Conservation (phyloP, 2,888 invertebrate genomes). For the Brachyptera putata region DNA sequence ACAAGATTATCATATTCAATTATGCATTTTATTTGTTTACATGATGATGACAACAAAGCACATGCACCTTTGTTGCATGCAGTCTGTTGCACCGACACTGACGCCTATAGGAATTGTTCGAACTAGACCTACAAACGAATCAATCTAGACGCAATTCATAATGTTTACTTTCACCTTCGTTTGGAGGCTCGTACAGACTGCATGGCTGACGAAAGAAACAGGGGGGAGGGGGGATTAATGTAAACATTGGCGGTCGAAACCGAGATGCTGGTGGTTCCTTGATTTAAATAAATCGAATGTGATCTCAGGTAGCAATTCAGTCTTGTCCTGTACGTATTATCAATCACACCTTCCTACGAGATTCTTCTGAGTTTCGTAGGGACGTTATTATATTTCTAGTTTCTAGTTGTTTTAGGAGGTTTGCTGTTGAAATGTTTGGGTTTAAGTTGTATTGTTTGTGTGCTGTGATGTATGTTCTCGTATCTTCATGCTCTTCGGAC, state of each 20-base stretch:
- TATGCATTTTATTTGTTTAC: too few species aligned
- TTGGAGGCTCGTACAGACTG: neutral
- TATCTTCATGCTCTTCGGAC: neutral
- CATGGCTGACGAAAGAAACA: slow-evolving; percentile 6
- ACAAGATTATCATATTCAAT: too few species aligned
- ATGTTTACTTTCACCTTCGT: slow-evolving; percentile 14
- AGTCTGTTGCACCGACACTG: neutral
- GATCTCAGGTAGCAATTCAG: slow-evolving; percentile 7
- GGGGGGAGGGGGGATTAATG: neutral
- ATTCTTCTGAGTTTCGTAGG: neutral
- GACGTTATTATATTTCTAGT: neutral
- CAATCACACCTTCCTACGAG: neutral
- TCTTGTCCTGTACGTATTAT: neutral
- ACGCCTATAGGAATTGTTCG: neutral
- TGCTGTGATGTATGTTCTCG: neutral
- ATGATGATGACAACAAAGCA: neutral
- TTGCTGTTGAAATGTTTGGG: neutral
- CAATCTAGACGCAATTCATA: neutral
- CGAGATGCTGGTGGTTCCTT: slow-evolving; percentile 18
- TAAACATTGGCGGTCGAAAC: neutral
- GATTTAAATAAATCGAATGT: slow-evolving; percentile 19
- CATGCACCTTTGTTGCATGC: slow-evolving; percentile 1
- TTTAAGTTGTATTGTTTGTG: neutral
- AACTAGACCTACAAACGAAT: slow-evolving; percentile 15
- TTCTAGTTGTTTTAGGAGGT: neutral